Base-by-base conservation (phyloP, 1,140 invertebrate species). In the Brachionus rotundiformis region DNA sequence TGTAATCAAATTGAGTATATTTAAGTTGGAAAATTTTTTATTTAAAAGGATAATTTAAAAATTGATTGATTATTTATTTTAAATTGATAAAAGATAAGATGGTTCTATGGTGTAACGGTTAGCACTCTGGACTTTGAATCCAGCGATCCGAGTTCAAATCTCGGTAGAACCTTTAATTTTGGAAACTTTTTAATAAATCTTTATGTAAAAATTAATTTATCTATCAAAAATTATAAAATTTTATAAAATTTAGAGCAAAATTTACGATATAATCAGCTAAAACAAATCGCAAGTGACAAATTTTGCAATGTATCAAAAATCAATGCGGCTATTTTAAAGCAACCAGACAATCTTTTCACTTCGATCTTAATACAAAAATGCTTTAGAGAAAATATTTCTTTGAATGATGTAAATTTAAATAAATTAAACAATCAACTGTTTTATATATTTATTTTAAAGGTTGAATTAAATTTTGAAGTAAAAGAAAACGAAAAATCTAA, bases 401-500 rank as follows among this genome's bases (percentile, higher is more conserved):
- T 79, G 4, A 63, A 29, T 33, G 59, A 79, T 11, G 76, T 79
- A 79, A 44, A 8, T 29, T 29, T 39, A 31, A 73, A 7, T 13
- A n/a, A 23, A 73, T 44, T 44, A 11, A n/a, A n/a, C n/a, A n/a
- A n/a, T n/a, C n/a, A n/a, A n/a, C n/a, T n/a, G n/a, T n/a, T n/a
- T n/a, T n/a, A n/a, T n/a, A n/a, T n/a, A 27, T 44, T 41, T 23
- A 44, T 73, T 73, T 44, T 41, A 16, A 16, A 73, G 68, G 68
- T 73, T 25, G 68, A 73, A 25, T 31, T 73, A 25, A 31, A 41
- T n/a, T 73, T 73, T 73, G 68, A 29, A 73, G 23, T 73, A 44
- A 73, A 73, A 73, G 39, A 73, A 27, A 23, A 73, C 41, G 41
- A 27, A 13, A 41, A 44, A 73, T 8, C 27, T 25, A 41, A 41